These are phyloP conservation scores for Ariolimax columbianus DNA, from an alignment of 2,888 invertebrate species.

Conservation along the genomic window DNA sequence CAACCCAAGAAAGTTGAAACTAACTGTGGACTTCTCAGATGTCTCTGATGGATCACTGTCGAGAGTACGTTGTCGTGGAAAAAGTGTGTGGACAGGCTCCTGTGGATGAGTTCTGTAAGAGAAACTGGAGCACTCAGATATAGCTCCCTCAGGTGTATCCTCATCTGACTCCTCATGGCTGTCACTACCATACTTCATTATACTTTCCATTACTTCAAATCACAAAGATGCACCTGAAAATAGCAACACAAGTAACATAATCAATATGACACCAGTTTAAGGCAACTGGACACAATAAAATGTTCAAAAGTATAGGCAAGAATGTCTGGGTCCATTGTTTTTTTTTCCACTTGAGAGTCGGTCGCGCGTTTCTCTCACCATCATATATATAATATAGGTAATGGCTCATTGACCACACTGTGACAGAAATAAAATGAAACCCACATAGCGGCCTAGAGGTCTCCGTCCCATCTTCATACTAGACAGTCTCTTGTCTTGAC, in stretches of 20 bases:
- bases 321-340: no score
- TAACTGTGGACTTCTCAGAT: background rate
- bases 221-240: background rate
- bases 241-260: background rate
- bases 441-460: no score
- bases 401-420: no score
- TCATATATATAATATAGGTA: no score
- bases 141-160: background rate
- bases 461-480: no score
- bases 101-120: background rate
- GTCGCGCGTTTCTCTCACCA: no score
- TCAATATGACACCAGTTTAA: no score
- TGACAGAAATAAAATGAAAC: no score
- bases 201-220: slow-evolving; percentile 42
- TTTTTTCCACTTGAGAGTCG: no score
- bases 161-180: background rate
- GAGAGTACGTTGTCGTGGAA: background rate
- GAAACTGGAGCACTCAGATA: background rate
- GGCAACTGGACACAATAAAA: no score
- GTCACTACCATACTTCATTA: slow-evolving; percentile 49
- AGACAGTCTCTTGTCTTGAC: no score
- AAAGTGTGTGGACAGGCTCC: background rate
- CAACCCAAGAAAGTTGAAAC: slow-evolving; percentile 24
- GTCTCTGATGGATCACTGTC: background rate
- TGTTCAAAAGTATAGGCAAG: no score